phyloP scores from a whole-genome alignment of 2,888 invertebrate species.

The Drosophila neonasuta region DNA sequence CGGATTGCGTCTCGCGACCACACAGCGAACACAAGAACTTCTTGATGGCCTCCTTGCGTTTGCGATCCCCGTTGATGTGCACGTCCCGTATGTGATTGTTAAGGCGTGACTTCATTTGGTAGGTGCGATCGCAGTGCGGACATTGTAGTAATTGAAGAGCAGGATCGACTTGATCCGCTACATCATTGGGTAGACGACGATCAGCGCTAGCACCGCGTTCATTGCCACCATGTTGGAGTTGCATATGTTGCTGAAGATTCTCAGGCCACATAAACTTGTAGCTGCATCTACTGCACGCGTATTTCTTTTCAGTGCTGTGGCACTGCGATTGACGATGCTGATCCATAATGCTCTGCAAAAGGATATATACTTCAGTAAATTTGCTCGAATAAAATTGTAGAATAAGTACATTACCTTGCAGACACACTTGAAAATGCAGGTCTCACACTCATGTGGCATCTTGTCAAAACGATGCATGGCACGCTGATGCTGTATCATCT shows the following conservation, averaged over 20 bases:
- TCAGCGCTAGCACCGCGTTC: conserved; percentile 6
- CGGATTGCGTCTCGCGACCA: conserved; percentile 85
- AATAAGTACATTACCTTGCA: conserved; percentile 67
- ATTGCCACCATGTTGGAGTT: conserved; percentile 68
- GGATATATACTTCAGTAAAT: too few relatives aligned
- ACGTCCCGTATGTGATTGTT: conserved; percentile 72
- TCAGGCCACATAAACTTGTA: conserved; percentile 81
- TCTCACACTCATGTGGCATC: conserved; percentile 83
- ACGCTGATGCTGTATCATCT: conserved; percentile 79
- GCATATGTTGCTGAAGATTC: conserved; percentile 76
- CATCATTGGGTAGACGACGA: conserved; percentile 2
- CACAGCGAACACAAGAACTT: conserved; percentile 85
- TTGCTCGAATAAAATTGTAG: too few relatives aligned
- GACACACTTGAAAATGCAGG: conserved; percentile 84
- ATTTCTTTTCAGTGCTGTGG: conserved; percentile 72
- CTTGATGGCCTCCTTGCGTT: conserved; percentile 80
- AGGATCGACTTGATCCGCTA: conserved; percentile 12
- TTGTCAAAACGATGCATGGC: conserved; percentile 82
- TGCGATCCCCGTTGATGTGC: conserved; percentile 67
- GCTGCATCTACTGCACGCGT: conserved; percentile 75
- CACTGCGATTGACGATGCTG: conserved; percentile 83
- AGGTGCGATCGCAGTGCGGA: conserved; percentile 84
- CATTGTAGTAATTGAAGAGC: conserved; percentile 80
- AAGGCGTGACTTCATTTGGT: conserved; percentile 69
- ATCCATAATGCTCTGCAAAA: conserved; percentile 83